Conservation (phyloP, 2,888 invertebrate species). For the Therioaphis trifolii region DNA sequence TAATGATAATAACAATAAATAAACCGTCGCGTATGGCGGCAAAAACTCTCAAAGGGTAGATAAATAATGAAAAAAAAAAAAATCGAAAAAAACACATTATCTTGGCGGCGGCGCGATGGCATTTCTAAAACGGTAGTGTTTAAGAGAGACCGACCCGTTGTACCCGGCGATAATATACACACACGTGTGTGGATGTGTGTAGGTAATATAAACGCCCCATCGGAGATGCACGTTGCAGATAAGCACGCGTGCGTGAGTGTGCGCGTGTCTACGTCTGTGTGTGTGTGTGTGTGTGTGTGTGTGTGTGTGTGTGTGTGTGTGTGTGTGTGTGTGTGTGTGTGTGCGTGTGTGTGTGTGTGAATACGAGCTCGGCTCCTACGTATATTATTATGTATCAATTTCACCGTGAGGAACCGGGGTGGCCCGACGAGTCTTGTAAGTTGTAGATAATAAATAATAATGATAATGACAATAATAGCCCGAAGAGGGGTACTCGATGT, state of each 20-base stretch:
- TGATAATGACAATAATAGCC: background rate
- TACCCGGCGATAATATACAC: background rate
- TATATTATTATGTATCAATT: conserved; percentile 40
- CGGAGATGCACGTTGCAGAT: conserved; percentile 15
- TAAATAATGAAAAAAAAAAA: conserved; percentile 1
- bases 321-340: background rate
- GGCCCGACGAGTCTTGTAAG: background rate
- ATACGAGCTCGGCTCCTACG: background rate
- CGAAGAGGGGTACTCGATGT: background rate
- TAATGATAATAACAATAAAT: background rate
- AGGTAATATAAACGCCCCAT: background rate
- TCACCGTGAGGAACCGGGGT: conserved; percentile 13
- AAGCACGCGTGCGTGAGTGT: background rate
- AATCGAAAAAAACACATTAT: conserved; percentile 23
- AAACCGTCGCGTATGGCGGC: conserved; percentile 20
- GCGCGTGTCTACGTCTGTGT: background rate
- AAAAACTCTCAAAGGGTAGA: conserved; percentile 18
- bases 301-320: no score
- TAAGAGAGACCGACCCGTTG: background rate
- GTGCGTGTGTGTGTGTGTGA: background rate
- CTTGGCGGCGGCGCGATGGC: conserved; percentile 3
- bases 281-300: background rate
- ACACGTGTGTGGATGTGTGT: background rate
- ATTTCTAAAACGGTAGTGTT: conserved; percentile 4
- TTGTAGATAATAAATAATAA: conserved; percentile 21